Base-by-base conservation (phyloP, 1,140 invertebrate species). In the Trypoxylus dichotomus region DNA sequence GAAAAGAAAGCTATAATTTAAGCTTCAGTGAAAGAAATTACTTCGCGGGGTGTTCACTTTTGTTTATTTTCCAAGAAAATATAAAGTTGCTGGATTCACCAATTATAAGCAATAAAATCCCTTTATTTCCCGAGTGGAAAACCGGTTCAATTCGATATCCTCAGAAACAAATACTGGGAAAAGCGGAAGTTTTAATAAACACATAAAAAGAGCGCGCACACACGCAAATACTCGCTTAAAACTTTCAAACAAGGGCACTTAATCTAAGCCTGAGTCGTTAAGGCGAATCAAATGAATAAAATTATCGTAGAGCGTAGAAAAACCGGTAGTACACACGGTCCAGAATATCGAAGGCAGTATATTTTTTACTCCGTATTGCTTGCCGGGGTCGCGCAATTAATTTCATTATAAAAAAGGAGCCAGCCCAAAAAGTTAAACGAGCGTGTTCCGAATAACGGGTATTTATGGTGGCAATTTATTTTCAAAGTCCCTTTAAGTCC, bases 391-490 rank as follows among this genome's bases (percentile, higher is more conserved):
- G 47, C 47, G 47, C 47, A 54, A 54, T 54, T 54, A 54, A 54
- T 54, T 54, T 54, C 47, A 54, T 54, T 54, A 54, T 54, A 54
- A 54, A 54, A 54, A 54, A 54, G n/a, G 47, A 54, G 47, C 47
- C 47, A 54, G 15, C 47, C 47, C 47, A 54, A 54, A 54, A 54
- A 54, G 47, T 54, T 54, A 54, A 54, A 54, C 47, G 47, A 54
- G 47, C 47, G 47, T 54, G 47, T 54, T 19, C 19, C 47, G 47
- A 54, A 54, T 54, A 54, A 54, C 47, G 47, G 47, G 47, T 54
- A 54, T 54, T 54, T 54, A 54, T 54, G 19, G 47, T 54, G 13
- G 47, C 47, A 54, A 54, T 54, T 54, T 54, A 54, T 54, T 54
- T 19, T 19, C 47, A n/a, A 54, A 54, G 47, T 19, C 47, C 47